A percentile compares a stretch with the other conserved stretches of the same genome.
Evolutionary conservation across 2,888 invertebrate species (phyloP).

Genomic region (Ditylenchus weischeri): DNA sequence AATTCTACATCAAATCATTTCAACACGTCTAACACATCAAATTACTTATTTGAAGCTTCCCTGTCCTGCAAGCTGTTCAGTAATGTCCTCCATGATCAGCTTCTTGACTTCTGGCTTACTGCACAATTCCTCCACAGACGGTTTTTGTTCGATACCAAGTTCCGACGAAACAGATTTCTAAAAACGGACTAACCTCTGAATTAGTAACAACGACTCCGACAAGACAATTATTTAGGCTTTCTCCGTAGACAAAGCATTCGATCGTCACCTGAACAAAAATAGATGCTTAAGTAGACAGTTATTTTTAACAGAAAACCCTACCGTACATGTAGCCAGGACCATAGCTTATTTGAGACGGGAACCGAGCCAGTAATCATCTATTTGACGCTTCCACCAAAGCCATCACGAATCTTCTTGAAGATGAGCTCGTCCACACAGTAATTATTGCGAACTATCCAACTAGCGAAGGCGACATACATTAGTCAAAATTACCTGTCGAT

Average conservation of each 20-base stretch:
- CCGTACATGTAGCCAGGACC: conserved; percentile 70
- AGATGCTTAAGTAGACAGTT: conserved; percentile 83
- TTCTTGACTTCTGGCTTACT: conserved; percentile 71
- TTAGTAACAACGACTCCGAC: conserved; percentile 93
- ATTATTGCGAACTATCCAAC: conserved; percentile 60
- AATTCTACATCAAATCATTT: too few species aligned
- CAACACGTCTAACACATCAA: too few species aligned
- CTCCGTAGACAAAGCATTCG: conserved; percentile 91
- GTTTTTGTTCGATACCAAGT: conserved; percentile 11
- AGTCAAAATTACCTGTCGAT: conserved; percentile 48
- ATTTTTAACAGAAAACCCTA: conserved; percentile 65
- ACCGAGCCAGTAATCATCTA: conserved; percentile 74
- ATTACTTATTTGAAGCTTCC: conserved; percentile 79
- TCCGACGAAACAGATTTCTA: conserved; percentile 59
- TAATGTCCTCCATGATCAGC: conserved; percentile 82
- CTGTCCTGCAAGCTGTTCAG: conserved; percentile 84
- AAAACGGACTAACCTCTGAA: conserved; percentile 82
- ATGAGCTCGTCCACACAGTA: conserved; percentile 61
- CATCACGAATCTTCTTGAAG: conserved; percentile 59
- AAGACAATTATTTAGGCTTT: conserved; percentile 86
- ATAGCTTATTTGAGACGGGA: conserved; percentile 74
- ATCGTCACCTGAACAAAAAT: conserved; percentile 93
- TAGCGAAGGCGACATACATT: conserved; percentile 34
- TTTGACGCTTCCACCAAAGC: conserved; percentile 57
- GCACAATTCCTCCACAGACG: conserved; percentile 45